phyloP scores from a whole-genome alignment of 2,113 vertebrate genomes.

The Sander lucioperca region DNA sequence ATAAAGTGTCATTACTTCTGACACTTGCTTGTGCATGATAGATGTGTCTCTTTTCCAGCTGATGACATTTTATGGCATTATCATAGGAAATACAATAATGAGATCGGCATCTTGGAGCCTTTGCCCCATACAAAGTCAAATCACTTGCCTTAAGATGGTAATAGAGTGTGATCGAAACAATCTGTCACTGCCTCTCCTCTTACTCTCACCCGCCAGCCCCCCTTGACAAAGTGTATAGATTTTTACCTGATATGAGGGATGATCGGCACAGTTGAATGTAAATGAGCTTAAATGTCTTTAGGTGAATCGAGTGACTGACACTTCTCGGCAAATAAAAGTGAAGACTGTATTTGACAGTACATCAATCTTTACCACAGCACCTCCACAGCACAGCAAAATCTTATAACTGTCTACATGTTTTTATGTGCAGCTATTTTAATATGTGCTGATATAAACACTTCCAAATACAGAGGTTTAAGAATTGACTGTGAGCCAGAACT shows the following conservation, averaged over 20 bases:
- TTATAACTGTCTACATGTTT: slow-evolving; percentile 19
- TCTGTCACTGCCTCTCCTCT: slow-evolving; percentile 76
- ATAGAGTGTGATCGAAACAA: slow-evolving; percentile 81
- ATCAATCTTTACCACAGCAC: slow-evolving; percentile 52
- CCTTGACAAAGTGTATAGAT: slow-evolving; percentile 80
- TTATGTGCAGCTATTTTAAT: slow-evolving; percentile 19
- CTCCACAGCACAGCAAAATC: slow-evolving; percentile 9
- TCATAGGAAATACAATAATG: slow-evolving; percentile 84
- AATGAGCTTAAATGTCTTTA: slow-evolving; percentile 75
- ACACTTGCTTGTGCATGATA: slow-evolving; percentile 74
- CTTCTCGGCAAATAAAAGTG: slow-evolving; percentile 65
- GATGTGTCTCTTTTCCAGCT: slow-evolving; percentile 76
- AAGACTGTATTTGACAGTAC: slow-evolving; percentile 60
- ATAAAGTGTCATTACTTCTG: slow-evolving; percentile 79
- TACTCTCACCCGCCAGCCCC: slow-evolving; percentile 33
- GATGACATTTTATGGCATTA: slow-evolving; percentile 82
- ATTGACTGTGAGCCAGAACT: slow-evolving; percentile 22
- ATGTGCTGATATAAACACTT: slow-evolving; percentile 31
- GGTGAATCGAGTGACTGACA: slow-evolving; percentile 65
- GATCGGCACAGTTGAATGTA: slow-evolving; percentile 74
- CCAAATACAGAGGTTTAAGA: slow-evolving; percentile 14
- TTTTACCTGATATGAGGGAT: slow-evolving; percentile 80
- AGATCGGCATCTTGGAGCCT: slow-evolving; percentile 74
- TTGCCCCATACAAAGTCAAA: slow-evolving; percentile 78
- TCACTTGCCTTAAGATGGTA: slow-evolving; percentile 80